Conservation (phyloP, 2,888 invertebrate genomes). For the Cecidostiba fungosa region DNA sequence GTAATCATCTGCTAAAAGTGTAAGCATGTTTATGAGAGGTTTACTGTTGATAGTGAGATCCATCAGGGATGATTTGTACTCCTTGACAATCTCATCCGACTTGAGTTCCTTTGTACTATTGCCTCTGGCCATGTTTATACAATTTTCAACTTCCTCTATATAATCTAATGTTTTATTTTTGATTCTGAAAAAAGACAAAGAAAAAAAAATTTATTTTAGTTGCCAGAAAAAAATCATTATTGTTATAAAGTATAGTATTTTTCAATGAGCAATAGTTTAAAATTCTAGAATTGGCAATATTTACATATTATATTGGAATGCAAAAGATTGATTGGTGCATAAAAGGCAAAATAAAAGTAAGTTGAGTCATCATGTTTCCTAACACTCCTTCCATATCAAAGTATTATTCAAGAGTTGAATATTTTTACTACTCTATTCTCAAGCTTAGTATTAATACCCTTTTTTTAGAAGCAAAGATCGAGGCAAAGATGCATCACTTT, state of each 20-base stretch:
- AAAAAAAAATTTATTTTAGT: too few species aligned
- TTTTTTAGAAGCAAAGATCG: too few species aligned
- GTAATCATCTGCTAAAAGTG: slow-evolving; percentile 99
- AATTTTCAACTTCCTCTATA: slow-evolving; percentile 4
- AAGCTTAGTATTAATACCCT: neutral
- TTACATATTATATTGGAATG: neutral
- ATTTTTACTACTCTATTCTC: neutral
- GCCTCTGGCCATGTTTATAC: slow-evolving; percentile 38
- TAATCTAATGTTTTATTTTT: slow-evolving; percentile 3
- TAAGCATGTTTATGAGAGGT: slow-evolving; percentile 98
- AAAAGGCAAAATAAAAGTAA: slow-evolving; percentile 16
- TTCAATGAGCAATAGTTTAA: too few species aligned
- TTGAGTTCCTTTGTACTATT: slow-evolving; percentile 18
- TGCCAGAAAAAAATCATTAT: too few species aligned
- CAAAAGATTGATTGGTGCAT: neutral
- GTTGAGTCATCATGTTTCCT: slow-evolving; percentile 14
- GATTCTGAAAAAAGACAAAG: slow-evolving; percentile 49
- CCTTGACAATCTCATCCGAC: slow-evolving; percentile 88
- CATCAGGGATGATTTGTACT: slow-evolving; percentile 93
- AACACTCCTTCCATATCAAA: neutral
- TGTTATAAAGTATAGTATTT: too few species aligned
- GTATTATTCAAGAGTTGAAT: slow-evolving; percentile 24
- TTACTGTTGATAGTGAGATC: slow-evolving; percentile 98
- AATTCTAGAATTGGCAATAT: too few species aligned
- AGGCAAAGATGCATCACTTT: neutral